Conservation (phyloP, 37 sponge, comb jelly and placozoan species). For the Chondrilla cf. caribensis region DNA sequence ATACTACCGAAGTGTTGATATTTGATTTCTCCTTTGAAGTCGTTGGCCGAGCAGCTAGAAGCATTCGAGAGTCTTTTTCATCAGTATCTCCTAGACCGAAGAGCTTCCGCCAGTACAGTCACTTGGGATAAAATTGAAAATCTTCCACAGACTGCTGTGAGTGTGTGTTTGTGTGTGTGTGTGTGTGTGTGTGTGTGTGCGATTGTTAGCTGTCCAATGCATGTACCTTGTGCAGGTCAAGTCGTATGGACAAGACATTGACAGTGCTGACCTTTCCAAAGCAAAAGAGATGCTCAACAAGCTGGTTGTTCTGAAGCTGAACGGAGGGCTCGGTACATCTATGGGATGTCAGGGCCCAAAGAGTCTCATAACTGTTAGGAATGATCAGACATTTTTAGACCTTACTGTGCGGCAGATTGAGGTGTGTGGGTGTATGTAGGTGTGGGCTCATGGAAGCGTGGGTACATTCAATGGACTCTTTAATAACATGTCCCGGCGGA, state of each 20-base stretch:
- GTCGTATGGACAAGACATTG: conserved; percentile 15
- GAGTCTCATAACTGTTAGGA: conserved; percentile 89
- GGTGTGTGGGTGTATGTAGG: conserved; percentile 64
- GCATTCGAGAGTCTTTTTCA: conserved; percentile 59
- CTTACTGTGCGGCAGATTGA: conserved; percentile 90
- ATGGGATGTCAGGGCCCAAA: conserved; percentile 97
- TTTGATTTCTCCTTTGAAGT: conserved; percentile 2
- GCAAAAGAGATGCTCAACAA: conserved; percentile 72
- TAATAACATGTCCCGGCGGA: no score
- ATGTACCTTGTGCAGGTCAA: conserved; percentile 17
- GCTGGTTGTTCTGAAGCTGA: conserved; percentile 94
- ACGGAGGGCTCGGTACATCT: conserved; percentile 94
- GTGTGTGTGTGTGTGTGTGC: background rate
- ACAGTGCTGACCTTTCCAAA: background rate
- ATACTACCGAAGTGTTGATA: no score
- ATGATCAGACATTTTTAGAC: conserved; percentile 90
- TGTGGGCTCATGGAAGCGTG: conserved; percentile 4
- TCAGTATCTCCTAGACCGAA: conserved; percentile 53
- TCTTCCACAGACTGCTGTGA: conserved; percentile 31
- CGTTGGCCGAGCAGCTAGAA: conserved; percentile 24
- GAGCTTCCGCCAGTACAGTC: conserved; percentile 34
- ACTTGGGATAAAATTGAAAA: conserved; percentile 64
- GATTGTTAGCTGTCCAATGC: background rate
- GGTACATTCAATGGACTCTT: no score
- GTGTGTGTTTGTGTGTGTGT: background rate